Evolutionary conservation across 2,797 vertebrate genomes (phyloP), one percentile per base, ranked within the genome.

Genomic region (Peromyscus attwateri): DNA sequence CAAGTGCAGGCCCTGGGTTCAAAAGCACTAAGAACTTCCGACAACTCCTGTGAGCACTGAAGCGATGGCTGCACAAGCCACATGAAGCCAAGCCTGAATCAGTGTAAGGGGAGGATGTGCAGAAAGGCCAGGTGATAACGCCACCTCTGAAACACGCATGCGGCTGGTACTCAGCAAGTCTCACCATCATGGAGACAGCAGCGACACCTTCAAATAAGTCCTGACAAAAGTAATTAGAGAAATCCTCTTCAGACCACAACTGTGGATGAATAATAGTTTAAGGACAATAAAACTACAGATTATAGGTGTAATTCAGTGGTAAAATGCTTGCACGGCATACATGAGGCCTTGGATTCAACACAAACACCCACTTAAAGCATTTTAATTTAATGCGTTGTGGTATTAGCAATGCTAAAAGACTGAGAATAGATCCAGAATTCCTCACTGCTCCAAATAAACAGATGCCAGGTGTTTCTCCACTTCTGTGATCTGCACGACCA

Each of bases 231-330:
- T 91, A 91, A 79, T 49, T 62, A 95, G 79, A 92, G 49, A 84
- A 64, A 84, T 83, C 85, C 68, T 80, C 49, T 95, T 89, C 37
- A 64, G n/a, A 91, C 66, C n/a, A 85, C 17, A 91, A 82, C 49
- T 62, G 23, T 31, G 9, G n/a, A 75, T 60, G n/a, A 57, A 57
- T 60, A 60, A 88, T 5, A 75, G 43, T 75, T 52, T 73, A 93
- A 92, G 75, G 64, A 77, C 23, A 87, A 80, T 9, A 93, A 75
- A 89, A 77, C 60, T 29, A 68, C 2, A 91, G 8, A 40, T 10
- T 79, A 81, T 55, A 60, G 71, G 29, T 23, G 34, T 10, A 55
- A 57, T 40, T 87, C 49, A 14, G 31, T 60, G 37, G 4, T 27
- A 43, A 40, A 57, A 34, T n/a, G 37, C 21, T 79, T 71, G 37